These are phyloP conservation scores for Lagria hirta DNA, from an alignment of 2,888 invertebrate genomes.

Conservation along the genomic window DNA sequence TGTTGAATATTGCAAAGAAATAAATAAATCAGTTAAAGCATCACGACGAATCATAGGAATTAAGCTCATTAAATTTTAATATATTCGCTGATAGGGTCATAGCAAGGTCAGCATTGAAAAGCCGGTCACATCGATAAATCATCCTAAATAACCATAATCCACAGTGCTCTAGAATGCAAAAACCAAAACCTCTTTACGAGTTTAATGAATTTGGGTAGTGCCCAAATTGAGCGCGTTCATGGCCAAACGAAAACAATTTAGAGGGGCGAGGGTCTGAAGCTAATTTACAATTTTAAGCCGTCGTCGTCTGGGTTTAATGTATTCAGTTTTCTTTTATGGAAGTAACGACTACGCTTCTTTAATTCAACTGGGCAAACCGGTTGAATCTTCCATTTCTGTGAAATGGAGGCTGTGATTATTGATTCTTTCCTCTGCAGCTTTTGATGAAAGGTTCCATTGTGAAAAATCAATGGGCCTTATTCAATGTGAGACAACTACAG, in stretches of 20 bases:
- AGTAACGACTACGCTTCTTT: slow-evolving; percentile 37
- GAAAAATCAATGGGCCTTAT: no score
- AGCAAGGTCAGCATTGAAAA: slow-evolving; percentile 12
- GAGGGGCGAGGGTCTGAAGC: slow-evolving; percentile 9
- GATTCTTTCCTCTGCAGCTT: no score
- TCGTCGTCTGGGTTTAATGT: slow-evolving; percentile 25
- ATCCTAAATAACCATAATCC: slow-evolving; percentile 11
- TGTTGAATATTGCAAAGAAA: no score
- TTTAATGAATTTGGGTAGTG: slow-evolving; percentile 6
- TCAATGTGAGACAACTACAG: no score
- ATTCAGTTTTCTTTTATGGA: slow-evolving; percentile 27
- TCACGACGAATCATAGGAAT: no score
- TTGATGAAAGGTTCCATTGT: no score
- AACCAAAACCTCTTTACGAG: no score
- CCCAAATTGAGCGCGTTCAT: slow-evolving; percentile 8
- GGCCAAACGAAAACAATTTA: slow-evolving; percentile 22
- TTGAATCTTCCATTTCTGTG: slow-evolving; percentile 5
- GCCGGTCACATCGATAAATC: slow-evolving; percentile 12
- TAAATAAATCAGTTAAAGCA: no score
- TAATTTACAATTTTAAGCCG: slow-evolving; percentile 30
- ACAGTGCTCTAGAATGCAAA: slow-evolving; percentile 1
- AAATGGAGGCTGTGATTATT: no score
- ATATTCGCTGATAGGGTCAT: slow-evolving; percentile 1
- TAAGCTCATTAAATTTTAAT: no score
- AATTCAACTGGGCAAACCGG: slow-evolving; percentile 37